These are phyloP conservation scores for Paelopatides confundens DNA, from an alignment of 53 echinoderm and acorn worm genomes.

Conservation along the genomic window DNA sequence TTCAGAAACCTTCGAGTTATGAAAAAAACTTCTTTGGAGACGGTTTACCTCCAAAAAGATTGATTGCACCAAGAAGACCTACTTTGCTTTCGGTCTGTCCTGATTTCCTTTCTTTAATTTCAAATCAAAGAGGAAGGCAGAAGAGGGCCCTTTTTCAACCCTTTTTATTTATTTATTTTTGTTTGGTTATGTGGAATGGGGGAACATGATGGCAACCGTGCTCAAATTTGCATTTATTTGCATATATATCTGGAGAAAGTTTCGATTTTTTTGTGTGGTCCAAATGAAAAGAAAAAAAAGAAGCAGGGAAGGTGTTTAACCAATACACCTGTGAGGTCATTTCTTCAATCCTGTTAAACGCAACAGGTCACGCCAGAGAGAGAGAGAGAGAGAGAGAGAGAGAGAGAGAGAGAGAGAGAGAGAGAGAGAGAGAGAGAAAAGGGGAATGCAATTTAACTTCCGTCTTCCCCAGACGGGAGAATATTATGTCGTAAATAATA, in stretches of 20 bases:
- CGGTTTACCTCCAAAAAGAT: slow-evolving; percentile 41
- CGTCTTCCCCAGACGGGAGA: background rate
- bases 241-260: slow-evolving; percentile 41
- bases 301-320: slow-evolving; percentile 21
- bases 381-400: background rate
- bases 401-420: background rate
- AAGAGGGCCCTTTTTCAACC: slow-evolving; percentile 43
- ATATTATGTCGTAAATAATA: too few species aligned
- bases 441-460: background rate
- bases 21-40: slow-evolving; percentile 33
- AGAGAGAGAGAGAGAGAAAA: background rate
- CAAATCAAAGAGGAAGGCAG: slow-evolving; percentile 1
- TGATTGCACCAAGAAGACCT: slow-evolving; percentile 40
- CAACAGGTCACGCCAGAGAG: background rate
- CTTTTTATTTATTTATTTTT: too few species aligned
- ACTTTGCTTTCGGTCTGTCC: slow-evolving; percentile 37
- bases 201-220: slow-evolving; percentile 33
- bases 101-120: slow-evolving; percentile 39
- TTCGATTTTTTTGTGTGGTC: slow-evolving; percentile 12
- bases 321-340: slow-evolving; percentile 42
- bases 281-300: background rate
- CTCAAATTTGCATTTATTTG: slow-evolving; percentile 47
- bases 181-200: slow-evolving; percentile 16
- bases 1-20: slow-evolving; percentile 40
- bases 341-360: background rate